phyloP scores from a whole-genome alignment of 1,140 invertebrate species.

The Helicorthomorpha holstii region DNA sequence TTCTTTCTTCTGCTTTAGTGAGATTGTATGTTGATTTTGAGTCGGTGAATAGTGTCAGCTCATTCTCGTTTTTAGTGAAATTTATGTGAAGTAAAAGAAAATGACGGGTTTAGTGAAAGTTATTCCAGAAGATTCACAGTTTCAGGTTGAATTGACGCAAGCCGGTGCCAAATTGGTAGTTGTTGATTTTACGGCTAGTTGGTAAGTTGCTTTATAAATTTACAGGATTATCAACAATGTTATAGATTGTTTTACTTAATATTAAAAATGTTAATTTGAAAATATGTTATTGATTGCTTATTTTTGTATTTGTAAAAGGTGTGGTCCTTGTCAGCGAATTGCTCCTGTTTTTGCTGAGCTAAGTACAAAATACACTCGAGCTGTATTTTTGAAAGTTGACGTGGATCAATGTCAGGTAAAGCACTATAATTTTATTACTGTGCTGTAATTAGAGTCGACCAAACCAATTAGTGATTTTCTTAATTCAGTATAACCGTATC shows the following conservation, averaged over 20 bases:
- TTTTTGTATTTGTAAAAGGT: slow-evolving; percentile 41
- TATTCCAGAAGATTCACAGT: slow-evolving; percentile 55
- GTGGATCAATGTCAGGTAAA: slow-evolving; percentile 59
- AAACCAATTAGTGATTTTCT: too few species aligned
- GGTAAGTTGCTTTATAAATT: too few species aligned
- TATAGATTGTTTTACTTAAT: neutral
- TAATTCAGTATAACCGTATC: too few species aligned
- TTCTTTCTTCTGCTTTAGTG: too few species aligned
- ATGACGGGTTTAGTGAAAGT: slow-evolving; percentile 22
- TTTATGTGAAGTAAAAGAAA: neutral
- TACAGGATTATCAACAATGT: too few species aligned
- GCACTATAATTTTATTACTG: neutral
- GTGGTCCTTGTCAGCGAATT: slow-evolving; percentile 84
- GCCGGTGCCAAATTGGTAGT: slow-evolving; percentile 78
- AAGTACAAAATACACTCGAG: slow-evolving; percentile 65
- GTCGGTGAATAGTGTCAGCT: too few species aligned
- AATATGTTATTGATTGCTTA: neutral
- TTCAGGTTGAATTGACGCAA: slow-evolving; percentile 56
- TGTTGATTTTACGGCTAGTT: slow-evolving; percentile 80
- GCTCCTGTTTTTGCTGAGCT: slow-evolving; percentile 76
- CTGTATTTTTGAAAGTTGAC: slow-evolving; percentile 88
- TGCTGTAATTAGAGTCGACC: neutral
- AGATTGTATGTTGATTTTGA: too few species aligned
- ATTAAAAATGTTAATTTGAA: neutral
- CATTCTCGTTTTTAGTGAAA: too few species aligned